Evolutionary conservation across 2,888 invertebrate species (phyloP), one percentile per base, ranked within the genome.

Genomic region (Andrena dorsata): DNA sequence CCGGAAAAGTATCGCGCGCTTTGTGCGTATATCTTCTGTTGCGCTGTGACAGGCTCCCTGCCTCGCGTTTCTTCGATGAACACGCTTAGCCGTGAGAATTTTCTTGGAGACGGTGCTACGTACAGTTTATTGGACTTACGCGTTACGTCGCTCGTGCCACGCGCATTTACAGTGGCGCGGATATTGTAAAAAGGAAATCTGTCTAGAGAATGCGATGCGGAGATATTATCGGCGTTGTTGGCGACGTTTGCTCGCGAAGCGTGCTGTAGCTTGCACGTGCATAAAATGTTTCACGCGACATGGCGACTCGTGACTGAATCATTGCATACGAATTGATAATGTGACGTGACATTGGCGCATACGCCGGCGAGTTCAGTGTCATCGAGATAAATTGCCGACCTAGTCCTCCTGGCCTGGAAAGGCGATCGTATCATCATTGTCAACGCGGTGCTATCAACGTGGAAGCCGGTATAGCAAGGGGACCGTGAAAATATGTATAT

Each of bases 401-500:
- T 90, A 92, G 92, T 91, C 90, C 88, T 74, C 85, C 76, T 91
- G 90, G 83, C 90, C 90, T 92, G 86, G 82, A 91, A 90, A 91
- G 80, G 35, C 73, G 80, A 82, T 82, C 76, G 80, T 41, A 76
- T 84, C 80, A 77, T 82, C 78, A 35, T 64, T 60, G 76, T 64
- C 68, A 41, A 63, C 63, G 66, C 28, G 23, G 20, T 56, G 73
- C 60, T 81, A 77, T 72, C 84, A 58, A 16, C 35, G 56, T 71
- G 61, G 58, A 32, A 75, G 23, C 80, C 65, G 71, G 76, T 76
- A 65, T 64, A 72, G 65, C 51, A 32, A 61, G 68, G 51, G 61
- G 87, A 61, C 76, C 79, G 79, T 78, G 76, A 32, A 73, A 73
- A 16, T 56, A 74, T 49, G 58, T 68, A 56, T 41, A 16, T 16